Evolutionary conservation across 2,113 vertebrate genomes (phyloP).

Genomic region (Ptilonorhynchus violaceus): DNA sequence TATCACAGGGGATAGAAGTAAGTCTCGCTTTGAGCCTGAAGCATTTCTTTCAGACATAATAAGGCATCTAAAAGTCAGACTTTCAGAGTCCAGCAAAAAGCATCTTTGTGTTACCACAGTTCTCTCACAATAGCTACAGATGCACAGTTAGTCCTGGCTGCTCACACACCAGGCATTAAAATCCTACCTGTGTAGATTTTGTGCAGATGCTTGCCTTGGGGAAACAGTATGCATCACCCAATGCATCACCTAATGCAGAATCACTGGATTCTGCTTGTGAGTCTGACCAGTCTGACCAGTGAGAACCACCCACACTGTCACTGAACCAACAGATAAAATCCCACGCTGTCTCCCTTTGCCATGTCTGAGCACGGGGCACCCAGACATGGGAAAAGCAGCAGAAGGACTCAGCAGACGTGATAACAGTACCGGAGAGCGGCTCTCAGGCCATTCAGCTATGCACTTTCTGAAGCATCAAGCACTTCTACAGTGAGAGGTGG

Average conservation of each 20-base stretch:
- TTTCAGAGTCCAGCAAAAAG: background rate
- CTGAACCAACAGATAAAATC: background rate
- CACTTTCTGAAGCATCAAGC: background rate
- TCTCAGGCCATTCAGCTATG: background rate
- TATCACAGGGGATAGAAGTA: background rate
- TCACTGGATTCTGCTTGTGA: background rate
- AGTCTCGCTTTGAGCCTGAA: background rate
- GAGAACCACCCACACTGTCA: accelerated
- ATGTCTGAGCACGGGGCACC: background rate
- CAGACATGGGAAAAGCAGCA: background rate
- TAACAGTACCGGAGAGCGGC: background rate
- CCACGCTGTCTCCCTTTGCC: background rate
- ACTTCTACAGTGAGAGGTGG: background rate
- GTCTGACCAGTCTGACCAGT: background rate
- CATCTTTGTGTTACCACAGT: background rate
- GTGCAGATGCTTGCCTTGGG: background rate
- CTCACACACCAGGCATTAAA: background rate
- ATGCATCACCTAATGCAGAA: too few relatives aligned
- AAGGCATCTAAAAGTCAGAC: background rate
- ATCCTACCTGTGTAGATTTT: too few relatives aligned
- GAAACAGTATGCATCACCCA: background rate
- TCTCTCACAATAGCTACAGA: background rate
- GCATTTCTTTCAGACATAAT: background rate
- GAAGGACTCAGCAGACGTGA: background rate
- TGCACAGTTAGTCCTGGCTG: background rate